Evolutionary conservation across 1,140 invertebrate species (phyloP), one percentile per base, ranked within the genome.

Genomic region (Anagrus nilaparvatae): DNA sequence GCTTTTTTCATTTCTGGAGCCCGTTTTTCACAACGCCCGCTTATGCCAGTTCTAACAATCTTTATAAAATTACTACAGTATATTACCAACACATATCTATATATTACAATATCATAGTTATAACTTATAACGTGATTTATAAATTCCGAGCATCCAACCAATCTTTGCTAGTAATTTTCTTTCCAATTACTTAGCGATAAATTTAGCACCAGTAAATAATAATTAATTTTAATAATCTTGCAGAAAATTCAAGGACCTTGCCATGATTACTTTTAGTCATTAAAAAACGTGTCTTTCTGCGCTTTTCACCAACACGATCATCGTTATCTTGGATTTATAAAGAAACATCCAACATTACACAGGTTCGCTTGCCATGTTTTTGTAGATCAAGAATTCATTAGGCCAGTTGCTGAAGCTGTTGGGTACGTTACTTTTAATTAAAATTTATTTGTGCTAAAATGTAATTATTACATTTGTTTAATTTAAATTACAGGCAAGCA

Each of bases 201-300:
- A n/a, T n/a, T n/a, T n/a, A n/a, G n/a, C n/a, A n/a, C n/a, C n/a
- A n/a, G n/a, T n/a, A n/a, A n/a, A n/a, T n/a, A n/a, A n/a, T n/a
- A n/a, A n/a, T n/a, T n/a, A 32, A 24, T n/a, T n/a, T n/a, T n/a
- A n/a, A n/a, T n/a, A n/a, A n/a, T 47, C 47, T 70, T 70, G 1
- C 74, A 82, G 76, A 76, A 82, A 54, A 84, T 76, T 57, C 76
- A 80, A 33, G 65, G 65, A 40, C 85, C 87, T 27, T 87, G 85
- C 62, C 89, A 90, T 53, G 92, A 97, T 65, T 97, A 97, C 63
- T 97, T 97, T 71, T 97, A 97, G 63, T 90, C 89, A 14, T 65
- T 97, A 54, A 97, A 97, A 64, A 97, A 98, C 58, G 91, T 98
- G 3, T 95, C 93, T 1, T 98, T 97, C 67, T 97, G 95, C 68